Base-by-base conservation (phyloP, 2,888 invertebrate genomes). In the Glyphotaelius pellucidus region DNA sequence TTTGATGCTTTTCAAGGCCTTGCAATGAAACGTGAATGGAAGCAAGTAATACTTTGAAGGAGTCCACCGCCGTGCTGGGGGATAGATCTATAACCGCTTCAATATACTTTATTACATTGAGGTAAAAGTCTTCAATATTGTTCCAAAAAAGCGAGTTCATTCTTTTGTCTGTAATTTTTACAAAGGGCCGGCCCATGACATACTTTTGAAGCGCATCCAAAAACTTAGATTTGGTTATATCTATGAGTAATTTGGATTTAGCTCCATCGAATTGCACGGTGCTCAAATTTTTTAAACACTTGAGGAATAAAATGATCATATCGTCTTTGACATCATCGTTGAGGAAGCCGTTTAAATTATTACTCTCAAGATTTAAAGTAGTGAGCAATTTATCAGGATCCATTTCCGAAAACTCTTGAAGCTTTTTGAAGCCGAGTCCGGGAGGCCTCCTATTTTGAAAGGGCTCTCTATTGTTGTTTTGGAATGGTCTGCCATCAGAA, bases 111-210 rank as follows among this genome's bases (percentile, higher is more conserved):
- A 91, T 79, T 11, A 91, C 2, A 15, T 91, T 84, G 15, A 38
- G n/a, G 19, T 67, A 89, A 91, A 91, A 91, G 11, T n/a, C 32
- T 31, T 84, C 42, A 9, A 38, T 32, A 89, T 89, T 42, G 14
- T 89, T 52, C 91, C 91, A 91, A 35, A 91, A 91, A n/a, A 38
- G 47, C 52, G 31, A n/a, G 89, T 91, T 91, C 14, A 15, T 30
- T 9, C 30, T 79, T 84, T 89, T 89, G 12, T 83, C 67, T 31
- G 14, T 19, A n/a, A n/a, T 14, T 89, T 42, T 89, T 2, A 80
- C 89, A 32, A 84, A 89, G 15, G 91, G 84, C 35, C 89, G 67
- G 42, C 80, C n/a, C 32, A 84, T 81, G 67, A 91, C 84, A 35
- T 91, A 91, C 19, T 90, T 89, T 38, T 83, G 67, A 42, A 91